Conservation (phyloP, 2,797 vertebrate species). For the Smutsia gigantea region DNA sequence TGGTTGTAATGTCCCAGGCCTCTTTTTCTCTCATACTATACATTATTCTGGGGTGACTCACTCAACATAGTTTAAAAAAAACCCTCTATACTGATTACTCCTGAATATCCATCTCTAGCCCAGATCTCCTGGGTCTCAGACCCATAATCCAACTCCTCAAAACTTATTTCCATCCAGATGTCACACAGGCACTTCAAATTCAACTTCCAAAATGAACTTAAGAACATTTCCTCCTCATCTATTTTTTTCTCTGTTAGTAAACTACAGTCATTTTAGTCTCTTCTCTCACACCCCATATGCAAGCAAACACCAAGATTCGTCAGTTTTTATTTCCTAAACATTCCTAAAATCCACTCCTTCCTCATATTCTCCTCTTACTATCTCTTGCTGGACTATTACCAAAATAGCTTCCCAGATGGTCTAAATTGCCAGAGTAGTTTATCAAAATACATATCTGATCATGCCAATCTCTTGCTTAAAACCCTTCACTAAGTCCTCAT, state of each 20-base stretch:
- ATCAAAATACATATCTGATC: neutral
- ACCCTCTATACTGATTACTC: neutral
- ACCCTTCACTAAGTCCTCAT: neutral
- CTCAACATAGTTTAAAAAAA: neutral
- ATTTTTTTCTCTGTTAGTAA: neutral
- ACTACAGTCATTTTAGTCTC: neutral
- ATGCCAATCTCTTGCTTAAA: slow-evolving; percentile 13
- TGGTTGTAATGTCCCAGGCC: neutral
- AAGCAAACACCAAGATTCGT: slow-evolving; percentile 5
- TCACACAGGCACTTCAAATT: neutral
- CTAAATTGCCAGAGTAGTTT: neutral
- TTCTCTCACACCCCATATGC: neutral
- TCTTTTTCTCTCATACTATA: neutral
- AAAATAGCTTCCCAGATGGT: slow-evolving; percentile 14
- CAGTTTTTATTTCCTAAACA: slow-evolving; percentile 38
- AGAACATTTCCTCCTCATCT: neutral
- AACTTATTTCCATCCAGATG: neutral
- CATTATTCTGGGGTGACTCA: neutral
- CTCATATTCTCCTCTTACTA: neutral
- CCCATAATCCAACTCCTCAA: neutral
- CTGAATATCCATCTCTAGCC: neutral
- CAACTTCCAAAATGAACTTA: neutral
- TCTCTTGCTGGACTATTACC: neutral
- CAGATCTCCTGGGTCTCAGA: neutral
- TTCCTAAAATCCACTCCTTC: neutral